Evolutionary conservation across 2,888 invertebrate species (phyloP), one percentile per base, ranked within the genome.

Genomic region (Flabesymbios commensalis): DNA sequence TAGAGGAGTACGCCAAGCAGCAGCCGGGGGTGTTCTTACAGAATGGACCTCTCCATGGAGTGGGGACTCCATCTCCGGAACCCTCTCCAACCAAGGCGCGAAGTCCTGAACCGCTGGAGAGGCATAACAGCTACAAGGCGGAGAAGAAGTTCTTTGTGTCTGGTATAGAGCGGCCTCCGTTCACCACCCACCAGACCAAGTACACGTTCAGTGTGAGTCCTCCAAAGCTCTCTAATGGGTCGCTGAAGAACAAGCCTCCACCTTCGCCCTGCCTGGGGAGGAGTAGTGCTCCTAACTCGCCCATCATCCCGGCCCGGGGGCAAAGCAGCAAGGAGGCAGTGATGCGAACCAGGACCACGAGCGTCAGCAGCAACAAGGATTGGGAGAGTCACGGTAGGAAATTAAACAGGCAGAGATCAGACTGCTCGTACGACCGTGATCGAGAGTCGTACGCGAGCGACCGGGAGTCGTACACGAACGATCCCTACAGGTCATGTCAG

Each of bases 161-260:
- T 7, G 69, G 69, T 14, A 31, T 69, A 45, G 69, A 69, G 47
- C 53, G 67, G 29, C 67, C 69, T 14, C 65, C 69, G 3, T 69
- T 69, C 57, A 68, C 69, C 1, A 68, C 69, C 14, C 65, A 65
- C 45, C 69, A 69, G 57, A 69, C 69, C 7, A 67, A 65, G 58
- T 69, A 69, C 45, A 62, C 64, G 4, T 69, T 69, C 63, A 65
- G 64, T 41, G 55, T 59, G 42, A 60, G 57, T 43, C 42, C 54
- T 17, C 57, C 58, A 19, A 42, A 54, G 10, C 14, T 42, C 39
- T 2, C 65, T 39, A 4, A 28, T 42, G 36, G 33, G 17, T 31
- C 33, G 14, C 32, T 62, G 10, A 45, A 14, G 24, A 33, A 52
- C 17, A 64, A 58, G 43, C 64, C 64, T 1, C 65, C 63, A 10